Conservation (phyloP, 2,888 invertebrate genomes). For the Phaonia tiefii region DNA sequence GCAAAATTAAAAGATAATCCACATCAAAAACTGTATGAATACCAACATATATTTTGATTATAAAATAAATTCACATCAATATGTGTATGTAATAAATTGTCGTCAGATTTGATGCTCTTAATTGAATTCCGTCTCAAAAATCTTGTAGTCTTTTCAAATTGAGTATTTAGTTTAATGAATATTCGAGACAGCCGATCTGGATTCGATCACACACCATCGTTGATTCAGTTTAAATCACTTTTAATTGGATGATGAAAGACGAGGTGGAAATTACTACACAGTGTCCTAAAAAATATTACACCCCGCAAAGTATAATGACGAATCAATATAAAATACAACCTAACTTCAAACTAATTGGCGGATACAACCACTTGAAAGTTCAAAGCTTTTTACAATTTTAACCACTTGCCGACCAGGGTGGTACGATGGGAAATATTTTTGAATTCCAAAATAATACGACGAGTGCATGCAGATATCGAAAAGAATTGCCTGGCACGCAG, state of each 20-base stretch:
- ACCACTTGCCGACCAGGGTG: background rate
- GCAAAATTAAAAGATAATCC: too few species aligned
- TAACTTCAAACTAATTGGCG: constrained; percentile 58
- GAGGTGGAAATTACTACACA: background rate
- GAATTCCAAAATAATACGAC: too few species aligned
- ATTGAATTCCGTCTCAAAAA: background rate
- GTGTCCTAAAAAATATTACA: background rate
- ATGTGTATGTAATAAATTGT: too few species aligned
- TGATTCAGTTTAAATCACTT: constrained; percentile 4
- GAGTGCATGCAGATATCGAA: too few species aligned
- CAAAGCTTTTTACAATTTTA: constrained; percentile 38
- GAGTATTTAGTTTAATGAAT: background rate
- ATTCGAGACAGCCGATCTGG: background rate
- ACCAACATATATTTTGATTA: too few species aligned
- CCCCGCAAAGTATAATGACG: too few species aligned
- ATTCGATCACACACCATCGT: background rate
- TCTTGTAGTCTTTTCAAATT: constrained; percentile 12
- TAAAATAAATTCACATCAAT: too few species aligned
- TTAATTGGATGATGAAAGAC: constrained; percentile 27
- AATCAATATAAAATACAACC: constrained; percentile 34
- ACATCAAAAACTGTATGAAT: too few species aligned
- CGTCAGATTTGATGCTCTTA: constrained; percentile 5
- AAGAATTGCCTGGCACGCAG: too few species aligned
- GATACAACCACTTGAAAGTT: constrained; percentile 67
- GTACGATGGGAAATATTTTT: background rate